Base-by-base conservation (phyloP, 1,140 invertebrate species). In the Aphis craccivora region DNA sequence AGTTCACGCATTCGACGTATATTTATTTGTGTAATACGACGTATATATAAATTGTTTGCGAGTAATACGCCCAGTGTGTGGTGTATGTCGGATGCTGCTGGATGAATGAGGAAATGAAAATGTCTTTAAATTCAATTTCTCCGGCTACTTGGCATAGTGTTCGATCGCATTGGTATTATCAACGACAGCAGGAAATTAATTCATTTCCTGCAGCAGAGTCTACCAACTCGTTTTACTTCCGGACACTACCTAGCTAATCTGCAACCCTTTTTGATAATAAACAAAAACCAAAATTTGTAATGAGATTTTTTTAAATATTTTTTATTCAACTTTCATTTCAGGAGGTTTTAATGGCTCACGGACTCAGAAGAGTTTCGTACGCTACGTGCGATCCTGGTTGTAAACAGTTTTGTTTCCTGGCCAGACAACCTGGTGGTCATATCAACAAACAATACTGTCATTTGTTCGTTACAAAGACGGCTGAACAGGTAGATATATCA, bases 361-460 rank as follows among this genome's bases (percentile, higher is more conserved):
- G 97, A 95, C 95, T 98, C 94, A 97, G 97, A 94, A 96, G 98
- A 95, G 98, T 98, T 95, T 98, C 97, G 94, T 98, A 98, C 95
- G 97, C 97, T 94, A 98, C 97, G 94, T 98, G 97, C 97, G 97
- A 98, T 95, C 97, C 97, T 22, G 96, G 97, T 93, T 96, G 97
- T 95, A 96, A 96, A 94, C 97, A 98, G 95, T 98, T 98, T 96
- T 97, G 97, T 94, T 98, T 98, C 95, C 96, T 98, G 94, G 97
- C 97, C 35, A 96, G 97, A 94, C 97, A 98, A 96, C 97, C 97
- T 25, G 96, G 97, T 94, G 97, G 96, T 45, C 97, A 97, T 94
- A 97, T 97, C 95, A 97, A 96, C 94, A 96, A 96, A 92, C 97
- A 98, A 95, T 98, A 97, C 95, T 98, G 97, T 95, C 97, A 98